Evolutionary conservation across 2,888 invertebrate species (phyloP), one percentile per base, ranked within the genome.

Genomic region (Lysandra bellargus): DNA sequence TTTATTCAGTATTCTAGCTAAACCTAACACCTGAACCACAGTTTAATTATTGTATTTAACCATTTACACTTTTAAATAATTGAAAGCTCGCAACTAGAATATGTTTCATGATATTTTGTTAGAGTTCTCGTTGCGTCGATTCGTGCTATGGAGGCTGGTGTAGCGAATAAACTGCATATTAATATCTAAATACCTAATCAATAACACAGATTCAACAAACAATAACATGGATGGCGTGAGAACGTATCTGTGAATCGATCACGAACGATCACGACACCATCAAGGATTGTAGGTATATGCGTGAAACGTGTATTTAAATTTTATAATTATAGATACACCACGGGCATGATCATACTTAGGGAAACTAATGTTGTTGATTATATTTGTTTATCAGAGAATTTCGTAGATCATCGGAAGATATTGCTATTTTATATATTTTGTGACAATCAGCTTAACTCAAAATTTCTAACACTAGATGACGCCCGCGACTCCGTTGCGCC

Each of bases 191-290:
- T 69, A 69, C 33, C 69, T 69, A 69, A 69, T 69, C 69, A 69
- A 69, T 69, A 37, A 12, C 23, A 57, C 64, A 23, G 9, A 69
- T 33, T 69, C 69, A 69, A 23, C 30, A 69, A 69, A 69, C 74
- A 74, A 44, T 74, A 74, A 76, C 78, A 78, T 76, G 78, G 79
- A 80, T 81, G 64, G 78, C 75, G 69, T 69, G 69, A 78, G 78
- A 81, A 80, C 80, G 49, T 75, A 81, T 81, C 80, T 37, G 69
- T 57, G 53, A 78, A 78, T 81, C 72, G 80, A 79, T 81, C 81
- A 81, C 81, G 81, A 81, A 78, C 72, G 80, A 79, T 81, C 81
- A 81, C 81, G 81, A 81, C 79, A 33, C 64, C 73, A 76, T 40
- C 79, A 80, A 80, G 81, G 79, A 79, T 75, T 73, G 14, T 3